Conservation (phyloP, 2,113 vertebrate genomes). For the Oryzias curvinotus region DNA sequence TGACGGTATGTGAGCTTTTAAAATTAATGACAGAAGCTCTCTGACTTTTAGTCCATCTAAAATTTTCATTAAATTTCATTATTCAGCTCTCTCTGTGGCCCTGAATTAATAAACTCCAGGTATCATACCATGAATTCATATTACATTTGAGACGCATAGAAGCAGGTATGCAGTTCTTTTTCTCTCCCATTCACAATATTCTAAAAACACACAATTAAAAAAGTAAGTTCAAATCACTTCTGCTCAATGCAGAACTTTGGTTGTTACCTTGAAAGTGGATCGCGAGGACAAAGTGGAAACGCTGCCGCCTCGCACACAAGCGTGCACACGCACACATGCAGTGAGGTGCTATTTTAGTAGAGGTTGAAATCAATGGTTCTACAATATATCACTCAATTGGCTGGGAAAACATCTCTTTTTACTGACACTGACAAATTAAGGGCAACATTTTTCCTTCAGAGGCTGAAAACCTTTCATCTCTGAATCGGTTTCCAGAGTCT, state of each 20-base stretch:
- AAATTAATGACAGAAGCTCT: constrained; percentile 75
- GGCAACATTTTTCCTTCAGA: constrained; percentile 22
- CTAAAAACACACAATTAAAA: constrained; percentile 61
- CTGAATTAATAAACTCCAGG: constrained; percentile 76
- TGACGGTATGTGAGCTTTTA: constrained; percentile 66
- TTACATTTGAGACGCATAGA: constrained; percentile 46
- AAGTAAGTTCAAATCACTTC: constrained; percentile 37
- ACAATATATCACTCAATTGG: constrained; percentile 46
- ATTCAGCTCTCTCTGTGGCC: constrained; percentile 75
- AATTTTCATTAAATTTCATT: constrained; percentile 79
- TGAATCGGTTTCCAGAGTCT: background rate
- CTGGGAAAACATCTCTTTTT: constrained; percentile 48
- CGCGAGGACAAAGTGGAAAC: constrained; percentile 21
- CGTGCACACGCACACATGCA: constrained; percentile 9
- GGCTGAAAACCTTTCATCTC: constrained; percentile 17
- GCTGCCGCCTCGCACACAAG: background rate
- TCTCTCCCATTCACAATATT: constrained; percentile 31
- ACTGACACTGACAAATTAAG: constrained; percentile 49
- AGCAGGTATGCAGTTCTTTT: constrained; percentile 17
- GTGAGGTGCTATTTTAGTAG: constrained; percentile 35
- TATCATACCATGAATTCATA: constrained; percentile 72
- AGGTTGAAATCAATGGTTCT: constrained; percentile 39
- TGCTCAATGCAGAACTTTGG: constrained; percentile 26
- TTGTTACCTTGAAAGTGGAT: constrained; percentile 34
- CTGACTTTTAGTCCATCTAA: constrained; percentile 78